A percentile compares a stretch with the other conserved stretches of the same genome.
Conservation (phyloP, 2,797 vertebrate species). For the Loris lydekkerianus region DNA sequence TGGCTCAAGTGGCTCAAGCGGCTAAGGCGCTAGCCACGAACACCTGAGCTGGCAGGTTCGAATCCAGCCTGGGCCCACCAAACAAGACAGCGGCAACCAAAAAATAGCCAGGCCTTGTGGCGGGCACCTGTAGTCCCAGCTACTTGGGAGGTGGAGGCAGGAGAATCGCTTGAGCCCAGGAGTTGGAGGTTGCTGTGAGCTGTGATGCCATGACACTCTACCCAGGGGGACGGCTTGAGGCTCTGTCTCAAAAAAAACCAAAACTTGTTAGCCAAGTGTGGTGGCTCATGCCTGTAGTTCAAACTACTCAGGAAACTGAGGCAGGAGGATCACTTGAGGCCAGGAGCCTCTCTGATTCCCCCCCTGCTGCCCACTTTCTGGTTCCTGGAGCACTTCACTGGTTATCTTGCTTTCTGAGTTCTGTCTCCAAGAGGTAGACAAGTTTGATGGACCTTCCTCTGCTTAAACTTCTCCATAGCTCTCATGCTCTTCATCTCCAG, state of each 20-base stretch:
- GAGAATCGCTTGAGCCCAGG: not conserved
- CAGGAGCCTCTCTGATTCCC: not conserved
- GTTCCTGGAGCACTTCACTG: not conserved
- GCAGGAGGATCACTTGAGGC: not conserved
- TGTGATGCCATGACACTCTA: not conserved
- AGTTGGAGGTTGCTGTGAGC: not conserved
- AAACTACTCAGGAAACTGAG: too few relatives aligned
- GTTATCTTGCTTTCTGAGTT: not conserved
- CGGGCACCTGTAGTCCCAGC: not conserved
- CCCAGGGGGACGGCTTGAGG: not conserved
- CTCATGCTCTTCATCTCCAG: not conserved
- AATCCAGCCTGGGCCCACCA: too few relatives aligned
- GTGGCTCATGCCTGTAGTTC: too few relatives aligned
- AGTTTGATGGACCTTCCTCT: not conserved
- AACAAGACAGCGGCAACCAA: too few relatives aligned
- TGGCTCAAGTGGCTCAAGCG: too few relatives aligned
- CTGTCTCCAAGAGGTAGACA: not conserved
- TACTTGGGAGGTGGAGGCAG: not conserved
- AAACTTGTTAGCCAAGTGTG: too few relatives aligned
- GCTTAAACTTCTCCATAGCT: not conserved
- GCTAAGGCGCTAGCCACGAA: too few relatives aligned
- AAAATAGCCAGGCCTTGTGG: too few relatives aligned
- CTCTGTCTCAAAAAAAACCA: not conserved
- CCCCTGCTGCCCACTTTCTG: not conserved
- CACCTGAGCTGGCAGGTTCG: too few relatives aligned